Conservation (phyloP, 35 echinoderm and acorn worm species). For the Eucidaris tribuloides region DNA sequence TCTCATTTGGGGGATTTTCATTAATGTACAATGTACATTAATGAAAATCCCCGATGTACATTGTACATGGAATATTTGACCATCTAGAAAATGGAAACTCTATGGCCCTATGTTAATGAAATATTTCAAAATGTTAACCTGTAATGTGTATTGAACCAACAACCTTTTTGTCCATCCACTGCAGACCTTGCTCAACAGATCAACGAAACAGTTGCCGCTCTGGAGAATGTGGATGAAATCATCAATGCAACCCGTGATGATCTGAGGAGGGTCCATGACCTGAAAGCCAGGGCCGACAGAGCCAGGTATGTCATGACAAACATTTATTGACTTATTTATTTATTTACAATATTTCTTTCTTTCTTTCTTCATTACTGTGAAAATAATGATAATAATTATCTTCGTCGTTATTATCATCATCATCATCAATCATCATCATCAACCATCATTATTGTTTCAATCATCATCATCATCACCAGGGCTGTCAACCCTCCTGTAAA, state of each 20-base stretch:
- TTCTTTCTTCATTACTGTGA: too few species aligned
- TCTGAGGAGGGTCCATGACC: constrained; percentile 48
- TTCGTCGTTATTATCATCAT: too few species aligned
- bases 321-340: too few species aligned
- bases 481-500: too few species aligned
- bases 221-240: constrained; percentile 89
- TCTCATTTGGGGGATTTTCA: neutral
- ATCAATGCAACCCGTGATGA: constrained; percentile 80
- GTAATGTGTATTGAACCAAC: constrained; percentile 1
- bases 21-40: neutral
- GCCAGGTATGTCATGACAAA: constrained; percentile 80
- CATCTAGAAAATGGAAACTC: neutral
- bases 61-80: neutral
- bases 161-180: too few species aligned
- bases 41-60: neutral
- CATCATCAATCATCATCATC: too few species aligned
- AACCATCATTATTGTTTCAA: too few species aligned
- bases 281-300: constrained; percentile 82
- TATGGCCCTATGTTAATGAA: neutral
- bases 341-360: too few species aligned
- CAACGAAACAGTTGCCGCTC: constrained; percentile 60
- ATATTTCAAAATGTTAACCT: neutral
- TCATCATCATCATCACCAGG: too few species aligned
- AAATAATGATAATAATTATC: too few species aligned
- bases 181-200: constrained; percentile 83